Base-by-base conservation (phyloP, 2,888 invertebrate genomes). In the Melipona beecheii region DNA sequence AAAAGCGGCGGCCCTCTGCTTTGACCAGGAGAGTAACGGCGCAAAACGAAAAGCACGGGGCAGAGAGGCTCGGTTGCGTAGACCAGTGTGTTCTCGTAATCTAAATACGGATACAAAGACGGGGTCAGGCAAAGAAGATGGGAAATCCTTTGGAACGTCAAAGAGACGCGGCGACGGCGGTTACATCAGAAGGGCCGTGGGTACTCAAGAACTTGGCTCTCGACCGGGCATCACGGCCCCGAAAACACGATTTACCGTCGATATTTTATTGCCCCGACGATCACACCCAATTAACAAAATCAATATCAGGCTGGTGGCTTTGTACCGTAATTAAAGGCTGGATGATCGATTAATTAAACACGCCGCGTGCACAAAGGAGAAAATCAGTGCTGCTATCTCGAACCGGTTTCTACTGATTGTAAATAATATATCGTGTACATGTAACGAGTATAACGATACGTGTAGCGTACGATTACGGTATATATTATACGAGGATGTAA, bases 101-200 rank as follows among this genome's bases (percentile, higher is more conserved):
- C 83, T 80, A 87, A 87, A 86, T 89, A 87, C 81, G 58, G 60
- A 73, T 69, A 78, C 74, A 81, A 78, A 83, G 83, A 74, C 70
- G 75, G 68, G 73, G 64, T 31, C 72, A 64, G 62, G 60, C 50
- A 85, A 85, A 85, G 86, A 82, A 82, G 75, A 65, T 68, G 52
- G 78, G 24, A 75, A 75, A 75, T 85, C 66, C 19, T 56, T 58
- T 71, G 50, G 43, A 64, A 74, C 80, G 71, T 81, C 88, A 87
- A 89, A 87, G 83, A 68, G 73, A 76, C 74, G n/a, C 64, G 70
- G 62, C 6, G 24, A 19, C 9, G 62, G 75, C 65, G 78, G 73
- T 54, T 68, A 31, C 75, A 62, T 77, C 60, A 66, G 76, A 72
- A 56, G 81, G 31, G 62, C n/a, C 9, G 11, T 15, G 36, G 21